Conservation (phyloP, 2,113 vertebrate species). For the Oreochromis niloticus region DNA sequence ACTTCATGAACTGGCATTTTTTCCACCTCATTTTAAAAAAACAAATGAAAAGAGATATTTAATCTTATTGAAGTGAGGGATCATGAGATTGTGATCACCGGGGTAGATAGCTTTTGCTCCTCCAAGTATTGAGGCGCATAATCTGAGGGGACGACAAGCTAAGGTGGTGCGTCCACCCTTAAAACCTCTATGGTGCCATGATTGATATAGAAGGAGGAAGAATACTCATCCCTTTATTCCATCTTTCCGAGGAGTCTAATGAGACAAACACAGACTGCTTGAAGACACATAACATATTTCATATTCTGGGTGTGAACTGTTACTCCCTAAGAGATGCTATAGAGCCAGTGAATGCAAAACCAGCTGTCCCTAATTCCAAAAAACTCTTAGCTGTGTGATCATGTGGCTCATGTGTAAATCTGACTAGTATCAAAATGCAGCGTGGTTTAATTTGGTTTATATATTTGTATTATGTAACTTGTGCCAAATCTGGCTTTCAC, state of each 20-base stretch:
- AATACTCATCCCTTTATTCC: not conserved
- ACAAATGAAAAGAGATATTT: not conserved
- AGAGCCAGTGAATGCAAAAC: not conserved
- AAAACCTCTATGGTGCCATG: not conserved
- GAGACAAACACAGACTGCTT: not conserved
- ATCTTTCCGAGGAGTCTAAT: not conserved
- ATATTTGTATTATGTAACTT: not conserved
- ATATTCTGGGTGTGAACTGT: not conserved
- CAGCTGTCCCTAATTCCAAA: not conserved
- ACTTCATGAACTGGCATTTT: not conserved
- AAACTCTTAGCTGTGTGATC: not conserved
- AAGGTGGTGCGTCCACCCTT: not conserved
- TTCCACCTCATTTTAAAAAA: not conserved
- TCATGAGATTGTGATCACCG: not conserved
- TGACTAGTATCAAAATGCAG: not conserved
- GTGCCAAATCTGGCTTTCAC: not conserved
- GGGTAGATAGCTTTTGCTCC: not conserved
- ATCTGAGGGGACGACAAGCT: not conserved
- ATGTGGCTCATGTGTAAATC: not conserved
- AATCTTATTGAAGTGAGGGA: not conserved
- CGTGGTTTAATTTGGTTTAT: not conserved
- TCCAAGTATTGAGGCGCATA: not conserved
- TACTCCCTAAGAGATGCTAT: not conserved
- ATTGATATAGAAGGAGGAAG: not conserved
- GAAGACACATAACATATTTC: not conserved